Conservation (phyloP, 1,140 invertebrate genomes). For the Papilio xuthus region DNA sequence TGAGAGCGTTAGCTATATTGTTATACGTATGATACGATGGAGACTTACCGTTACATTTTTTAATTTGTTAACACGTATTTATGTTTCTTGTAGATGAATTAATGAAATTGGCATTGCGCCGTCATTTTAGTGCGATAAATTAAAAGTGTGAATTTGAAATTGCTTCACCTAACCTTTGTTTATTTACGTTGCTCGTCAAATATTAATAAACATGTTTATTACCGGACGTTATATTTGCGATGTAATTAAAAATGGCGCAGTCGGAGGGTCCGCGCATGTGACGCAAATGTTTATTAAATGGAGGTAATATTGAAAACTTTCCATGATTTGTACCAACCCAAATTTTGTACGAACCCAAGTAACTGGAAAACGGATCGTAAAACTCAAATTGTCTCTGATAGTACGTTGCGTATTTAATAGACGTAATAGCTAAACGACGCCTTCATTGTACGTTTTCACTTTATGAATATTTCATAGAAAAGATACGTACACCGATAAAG, state of each 20-base stretch:
- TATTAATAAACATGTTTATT: constrained; percentile 29
- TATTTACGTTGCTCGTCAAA: constrained; percentile 39
- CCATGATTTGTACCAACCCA: no score
- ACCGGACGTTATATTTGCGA: background rate
- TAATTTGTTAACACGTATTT: background rate
- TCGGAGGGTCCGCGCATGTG: constrained; percentile 54
- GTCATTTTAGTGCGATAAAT: background rate
- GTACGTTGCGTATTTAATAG: no score
- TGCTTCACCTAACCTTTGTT: constrained; percentile 23
- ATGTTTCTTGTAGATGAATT: background rate
- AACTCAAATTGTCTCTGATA: no score
- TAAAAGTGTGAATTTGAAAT: background rate
- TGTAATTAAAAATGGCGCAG: constrained; percentile 44
- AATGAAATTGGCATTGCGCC: constrained; percentile 6
- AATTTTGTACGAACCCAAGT: no score
- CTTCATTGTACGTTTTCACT: no score
- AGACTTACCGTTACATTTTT: background rate
- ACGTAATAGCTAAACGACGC: no score
- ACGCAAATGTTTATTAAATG: constrained; percentile 32
- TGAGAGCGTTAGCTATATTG: background rate
- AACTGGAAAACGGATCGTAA: no score
- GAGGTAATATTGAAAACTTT: no score
- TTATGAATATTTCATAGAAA: no score
- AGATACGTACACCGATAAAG: no score
- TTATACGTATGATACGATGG: background rate